phyloP scores from a whole-genome alignment of 2,113 vertebrate species.

The Hypocryptadius cinnamomeus region DNA sequence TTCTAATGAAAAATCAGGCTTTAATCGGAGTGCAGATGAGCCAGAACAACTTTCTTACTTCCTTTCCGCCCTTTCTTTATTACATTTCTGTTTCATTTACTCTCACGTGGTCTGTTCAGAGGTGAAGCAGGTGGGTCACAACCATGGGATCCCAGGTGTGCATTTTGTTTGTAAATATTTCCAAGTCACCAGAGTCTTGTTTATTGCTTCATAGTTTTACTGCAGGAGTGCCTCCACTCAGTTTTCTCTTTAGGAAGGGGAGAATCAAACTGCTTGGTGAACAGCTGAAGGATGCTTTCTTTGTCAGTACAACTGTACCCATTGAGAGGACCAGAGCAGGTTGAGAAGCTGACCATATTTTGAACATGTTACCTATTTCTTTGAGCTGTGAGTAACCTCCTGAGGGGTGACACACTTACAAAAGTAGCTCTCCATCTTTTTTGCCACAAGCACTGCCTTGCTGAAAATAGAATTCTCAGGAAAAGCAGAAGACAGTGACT shows the following conservation, averaged over 20 bases:
- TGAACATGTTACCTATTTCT: neutral
- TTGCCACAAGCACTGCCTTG: neutral
- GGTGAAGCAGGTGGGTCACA: neutral
- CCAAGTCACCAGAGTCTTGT: neutral
- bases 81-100: neutral
- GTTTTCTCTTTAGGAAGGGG: neutral
- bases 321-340: neutral
- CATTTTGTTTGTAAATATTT: neutral
- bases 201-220: neutral
- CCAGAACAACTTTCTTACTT: neutral
- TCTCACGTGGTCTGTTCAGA: neutral
- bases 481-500: conserved; percentile 1
- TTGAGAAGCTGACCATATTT: neutral
- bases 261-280: neutral
- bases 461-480: conserved; percentile 18
- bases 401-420: neutral
- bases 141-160: neutral
- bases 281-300: neutral
- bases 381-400: neutral
- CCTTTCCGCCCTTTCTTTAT: neutral
- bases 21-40: neutral
- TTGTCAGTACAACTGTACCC: neutral
- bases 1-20: neutral
- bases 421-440: neutral
- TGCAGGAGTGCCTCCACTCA: neutral